phyloP scores from a whole-genome alignment of 2,797 vertebrate species.

The Babyrousa celebensis region DNA sequence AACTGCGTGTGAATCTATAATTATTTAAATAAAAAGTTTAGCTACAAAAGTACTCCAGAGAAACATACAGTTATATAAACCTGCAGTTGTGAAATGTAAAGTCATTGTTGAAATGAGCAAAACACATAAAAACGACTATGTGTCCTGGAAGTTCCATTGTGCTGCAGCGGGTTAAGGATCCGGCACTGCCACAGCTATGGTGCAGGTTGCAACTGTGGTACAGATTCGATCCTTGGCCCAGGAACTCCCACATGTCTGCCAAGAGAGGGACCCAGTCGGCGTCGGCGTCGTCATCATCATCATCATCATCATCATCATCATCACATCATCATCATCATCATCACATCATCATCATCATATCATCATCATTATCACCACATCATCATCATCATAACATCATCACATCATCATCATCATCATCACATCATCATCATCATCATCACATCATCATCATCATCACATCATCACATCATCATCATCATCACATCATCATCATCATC shows the following conservation, averaged over 20 bases:
- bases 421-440: neutral
- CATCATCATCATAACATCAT: neutral
- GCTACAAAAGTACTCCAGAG: neutral
- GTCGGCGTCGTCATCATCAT: too few species aligned
- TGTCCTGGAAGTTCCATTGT: too few species aligned
- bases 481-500: too few species aligned
- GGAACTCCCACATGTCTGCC: too few species aligned
- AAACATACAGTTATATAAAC: slow-evolving; percentile 10
- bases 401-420: neutral
- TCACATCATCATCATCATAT: neutral
- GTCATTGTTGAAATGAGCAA: slow-evolving; percentile 12
- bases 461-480: neutral
- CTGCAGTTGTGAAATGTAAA: neutral
- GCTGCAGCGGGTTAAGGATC: too few species aligned
- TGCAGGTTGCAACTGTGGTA: too few species aligned
- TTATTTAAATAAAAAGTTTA: slow-evolving; percentile 11
- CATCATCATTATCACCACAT: neutral
- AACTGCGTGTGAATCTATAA: neutral
- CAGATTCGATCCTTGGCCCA: too few species aligned
- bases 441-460: neutral
- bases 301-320: neutral
- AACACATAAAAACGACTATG: neutral
- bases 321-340: too few species aligned
- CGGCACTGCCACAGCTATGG: too few species aligned
- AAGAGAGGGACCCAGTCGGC: too few species aligned